These are phyloP conservation scores for Liasis olivaceus DNA, from an alignment of 2,797 vertebrate species.

Conservation along the genomic window DNA sequence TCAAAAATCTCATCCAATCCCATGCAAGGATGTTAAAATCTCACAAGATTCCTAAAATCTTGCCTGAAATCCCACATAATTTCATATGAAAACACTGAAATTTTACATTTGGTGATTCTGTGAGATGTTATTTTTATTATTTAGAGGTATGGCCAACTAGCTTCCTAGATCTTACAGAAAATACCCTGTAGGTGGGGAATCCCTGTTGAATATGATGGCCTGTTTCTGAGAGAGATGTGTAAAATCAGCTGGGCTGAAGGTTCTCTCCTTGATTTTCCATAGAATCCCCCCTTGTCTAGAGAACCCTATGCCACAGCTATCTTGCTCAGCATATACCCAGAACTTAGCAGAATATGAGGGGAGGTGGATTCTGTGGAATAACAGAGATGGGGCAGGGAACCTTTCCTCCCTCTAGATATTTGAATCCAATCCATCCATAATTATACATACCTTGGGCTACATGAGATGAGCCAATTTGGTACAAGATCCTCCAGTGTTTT, in stretches of 20 bases:
- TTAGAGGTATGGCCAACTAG: neutral
- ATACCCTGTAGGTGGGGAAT: neutral
- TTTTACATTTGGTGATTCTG: neutral
- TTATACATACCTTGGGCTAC: neutral
- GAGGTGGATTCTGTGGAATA: too few species aligned
- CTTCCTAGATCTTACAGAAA: neutral
- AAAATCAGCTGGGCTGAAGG: neutral
- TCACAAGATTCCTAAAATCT: neutral
- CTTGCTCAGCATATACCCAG: too few species aligned
- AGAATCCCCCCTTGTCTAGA: neutral
- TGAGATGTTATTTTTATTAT: neutral
- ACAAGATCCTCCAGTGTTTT: neutral
- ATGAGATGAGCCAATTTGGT: neutral
- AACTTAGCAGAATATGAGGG: neutral
- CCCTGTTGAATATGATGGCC: neutral
- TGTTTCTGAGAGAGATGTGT: neutral
- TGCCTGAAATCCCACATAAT: neutral
- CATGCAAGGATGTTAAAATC: neutral
- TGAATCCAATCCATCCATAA: neutral
- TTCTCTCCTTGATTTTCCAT: neutral
- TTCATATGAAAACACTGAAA: neutral
- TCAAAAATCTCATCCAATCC: too few species aligned
- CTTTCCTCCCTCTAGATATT: neutral
- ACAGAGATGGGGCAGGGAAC: neutral
- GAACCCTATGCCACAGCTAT: neutral